Percentiles rank a stretch among this genome's conserved stretches.
These are phyloP conservation scores for Caenorhabditis sp. DNA, from an alignment of 2,888 invertebrate species.

Conservation along the genomic window DNA sequence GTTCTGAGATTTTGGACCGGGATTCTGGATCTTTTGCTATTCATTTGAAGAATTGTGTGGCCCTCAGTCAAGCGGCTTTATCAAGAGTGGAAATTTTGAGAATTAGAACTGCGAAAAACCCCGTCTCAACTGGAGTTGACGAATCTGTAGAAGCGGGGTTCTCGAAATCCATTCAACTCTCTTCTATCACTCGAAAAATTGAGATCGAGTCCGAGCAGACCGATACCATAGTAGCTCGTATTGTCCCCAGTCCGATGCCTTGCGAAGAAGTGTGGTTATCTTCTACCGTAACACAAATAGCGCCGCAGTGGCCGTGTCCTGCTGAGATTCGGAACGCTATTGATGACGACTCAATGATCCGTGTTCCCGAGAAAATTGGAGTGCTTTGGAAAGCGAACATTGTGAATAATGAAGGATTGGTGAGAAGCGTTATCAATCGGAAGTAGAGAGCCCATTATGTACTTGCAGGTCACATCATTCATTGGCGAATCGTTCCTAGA, in stretches of 20 bases:
- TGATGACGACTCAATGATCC: slow-evolving; percentile 36
- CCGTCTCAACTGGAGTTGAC: background rate
- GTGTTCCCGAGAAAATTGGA: slow-evolving; percentile 64
- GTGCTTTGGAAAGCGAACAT: slow-evolving; percentile 78
- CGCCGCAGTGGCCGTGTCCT: slow-evolving; percentile 66
- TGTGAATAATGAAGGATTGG: slow-evolving; percentile 74
- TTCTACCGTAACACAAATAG: background rate
- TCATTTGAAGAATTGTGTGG: slow-evolving; percentile 65
- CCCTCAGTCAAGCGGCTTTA: slow-evolving; percentile 68
- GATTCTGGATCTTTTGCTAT: slow-evolving; percentile 66
- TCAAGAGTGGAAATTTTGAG: slow-evolving; percentile 70
- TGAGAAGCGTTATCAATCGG: slow-evolving; percentile 5
- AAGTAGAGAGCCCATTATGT: background rate
- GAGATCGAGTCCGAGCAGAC: slow-evolving; percentile 64
- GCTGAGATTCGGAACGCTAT: slow-evolving; percentile 16
- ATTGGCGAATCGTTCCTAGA: slow-evolving; percentile 70
- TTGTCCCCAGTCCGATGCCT: background rate
- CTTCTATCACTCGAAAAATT: slow-evolving; percentile 16
- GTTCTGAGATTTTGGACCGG: slow-evolving; percentile 59
- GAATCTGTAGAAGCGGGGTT: background rate
- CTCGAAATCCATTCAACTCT: slow-evolving; percentile 17
- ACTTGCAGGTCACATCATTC: slow-evolving; percentile 61
- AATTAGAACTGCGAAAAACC: slow-evolving; percentile 54
- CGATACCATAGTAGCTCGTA: slow-evolving; percentile 41
- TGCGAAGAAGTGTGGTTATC: slow-evolving; percentile 22